These are phyloP conservation scores for Xenopus laevis DNA, from an alignment of 2,113 vertebrate species.

Conservation along the genomic window DNA sequence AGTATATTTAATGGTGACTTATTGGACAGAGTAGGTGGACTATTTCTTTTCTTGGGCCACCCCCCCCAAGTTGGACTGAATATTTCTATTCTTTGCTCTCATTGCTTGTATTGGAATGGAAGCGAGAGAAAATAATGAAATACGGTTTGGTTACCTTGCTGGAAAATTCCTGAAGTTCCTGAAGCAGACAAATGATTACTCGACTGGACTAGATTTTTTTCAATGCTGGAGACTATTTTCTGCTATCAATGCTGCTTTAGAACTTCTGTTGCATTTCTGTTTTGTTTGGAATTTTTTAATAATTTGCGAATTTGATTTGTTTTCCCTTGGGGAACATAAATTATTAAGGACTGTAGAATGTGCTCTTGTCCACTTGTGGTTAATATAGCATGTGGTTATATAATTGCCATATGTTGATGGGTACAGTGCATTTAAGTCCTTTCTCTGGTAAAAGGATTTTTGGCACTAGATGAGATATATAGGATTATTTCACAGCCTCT, in stretches of 20 bases:
- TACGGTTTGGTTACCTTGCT: background rate
- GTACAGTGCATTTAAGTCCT: slow-evolving; percentile 28
- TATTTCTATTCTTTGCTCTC: background rate
- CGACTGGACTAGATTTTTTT: background rate
- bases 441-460: slow-evolving; percentile 42
- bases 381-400: slow-evolving; percentile 35
- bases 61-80: no score
- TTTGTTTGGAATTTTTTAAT: slow-evolving; percentile 27
- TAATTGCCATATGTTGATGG: slow-evolving; percentile 35
- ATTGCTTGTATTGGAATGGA: background rate
- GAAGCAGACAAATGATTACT: background rate
- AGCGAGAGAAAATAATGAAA: background rate
- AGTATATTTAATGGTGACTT: no score
- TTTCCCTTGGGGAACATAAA: slow-evolving; percentile 26
- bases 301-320: slow-evolving; percentile 31
- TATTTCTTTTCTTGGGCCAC: no score
- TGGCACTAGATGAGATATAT: slow-evolving; percentile 42
- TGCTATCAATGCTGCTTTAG: background rate
- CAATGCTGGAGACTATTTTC: slow-evolving; percentile 11
- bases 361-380: slow-evolving; percentile 10
- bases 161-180: background rate
- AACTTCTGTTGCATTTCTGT: slow-evolving; percentile 7
- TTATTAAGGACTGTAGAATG: background rate
- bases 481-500: slow-evolving; percentile 39
- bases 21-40: no score